phyloP scores from a whole-genome alignment of 2,113 vertebrate species.

The Phocoena phocoena region DNA sequence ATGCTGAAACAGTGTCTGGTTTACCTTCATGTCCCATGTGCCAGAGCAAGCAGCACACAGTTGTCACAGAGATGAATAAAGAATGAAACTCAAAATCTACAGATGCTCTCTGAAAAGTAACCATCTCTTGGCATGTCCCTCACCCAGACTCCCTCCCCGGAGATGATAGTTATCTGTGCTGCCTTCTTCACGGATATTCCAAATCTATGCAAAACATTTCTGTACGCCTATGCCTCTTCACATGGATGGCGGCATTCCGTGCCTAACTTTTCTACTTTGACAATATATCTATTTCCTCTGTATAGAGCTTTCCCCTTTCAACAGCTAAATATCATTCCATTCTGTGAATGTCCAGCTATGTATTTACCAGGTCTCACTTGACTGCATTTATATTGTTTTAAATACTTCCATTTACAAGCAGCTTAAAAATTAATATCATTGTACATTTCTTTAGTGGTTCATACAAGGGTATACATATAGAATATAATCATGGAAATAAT shows the following conservation, averaged over 20 bases:
- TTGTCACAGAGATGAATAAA: neutral
- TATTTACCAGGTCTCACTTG: neutral
- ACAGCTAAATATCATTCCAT: neutral
- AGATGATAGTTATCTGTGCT: neutral
- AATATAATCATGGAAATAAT: neutral
- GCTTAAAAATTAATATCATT: neutral
- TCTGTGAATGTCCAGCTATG: neutral
- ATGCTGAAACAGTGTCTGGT: neutral
- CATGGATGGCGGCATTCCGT: too few relatives aligned
- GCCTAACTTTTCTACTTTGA: neutral
- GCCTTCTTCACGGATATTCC: neutral
- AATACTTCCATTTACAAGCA: neutral
- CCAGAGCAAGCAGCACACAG: neutral
- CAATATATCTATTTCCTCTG: neutral
- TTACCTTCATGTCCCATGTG: neutral
- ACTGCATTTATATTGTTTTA: neutral
- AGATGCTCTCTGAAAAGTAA: neutral
- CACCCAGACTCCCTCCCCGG: neutral
- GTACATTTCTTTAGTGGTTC: neutral
- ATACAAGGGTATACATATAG: neutral
- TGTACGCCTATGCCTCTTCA: neutral
- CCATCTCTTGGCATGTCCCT: too few relatives aligned
- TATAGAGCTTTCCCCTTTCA: neutral
- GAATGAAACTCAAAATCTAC: neutral
- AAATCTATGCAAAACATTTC: neutral